phyloP scores from a whole-genome alignment of 2,888 invertebrate species.

The Seladonia tumulorum region DNA sequence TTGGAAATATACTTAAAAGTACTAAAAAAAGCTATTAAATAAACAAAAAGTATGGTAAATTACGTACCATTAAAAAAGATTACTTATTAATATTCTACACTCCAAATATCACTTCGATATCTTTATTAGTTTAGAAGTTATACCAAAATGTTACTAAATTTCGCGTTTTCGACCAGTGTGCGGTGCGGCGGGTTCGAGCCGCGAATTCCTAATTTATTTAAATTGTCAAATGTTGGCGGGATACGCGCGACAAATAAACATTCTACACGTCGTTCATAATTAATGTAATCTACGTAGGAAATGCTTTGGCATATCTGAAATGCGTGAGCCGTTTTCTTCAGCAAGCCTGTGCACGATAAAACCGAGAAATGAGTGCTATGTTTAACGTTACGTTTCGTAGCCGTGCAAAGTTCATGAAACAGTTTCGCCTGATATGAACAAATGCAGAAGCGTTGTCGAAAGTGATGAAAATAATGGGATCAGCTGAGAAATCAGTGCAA shows the following conservation, averaged over 20 bases:
- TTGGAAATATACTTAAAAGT: no score
- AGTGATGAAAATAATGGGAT: not conserved
- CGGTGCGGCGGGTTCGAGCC: not conserved
- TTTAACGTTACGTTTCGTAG: not conserved
- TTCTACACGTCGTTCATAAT: constrained; percentile 34
- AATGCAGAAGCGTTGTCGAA: not conserved
- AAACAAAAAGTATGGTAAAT: no score
- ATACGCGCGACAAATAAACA: constrained; percentile 31
- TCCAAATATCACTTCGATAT: no score
- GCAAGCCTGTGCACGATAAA: constrained; percentile 8
- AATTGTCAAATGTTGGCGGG: not conserved
- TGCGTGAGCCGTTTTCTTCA: constrained; percentile 41
- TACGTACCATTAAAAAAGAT: no score
- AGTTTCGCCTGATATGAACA: not conserved
- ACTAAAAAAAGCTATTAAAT: no score
- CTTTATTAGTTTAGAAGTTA: no score
- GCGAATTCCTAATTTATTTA: not conserved
- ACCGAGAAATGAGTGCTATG: not conserved
- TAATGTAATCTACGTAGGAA: constrained; percentile 67
- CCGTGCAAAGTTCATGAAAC: not conserved
- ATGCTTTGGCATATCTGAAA: constrained; percentile 42
- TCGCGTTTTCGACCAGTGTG: no score
- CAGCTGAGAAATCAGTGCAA: not conserved
- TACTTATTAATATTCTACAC: no score
- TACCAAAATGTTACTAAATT: no score